A percentile compares a stretch with the other conserved stretches of the same genome.
Conservation (phyloP, 2,797 vertebrate genomes). For the Poecilia gillii region DNA sequence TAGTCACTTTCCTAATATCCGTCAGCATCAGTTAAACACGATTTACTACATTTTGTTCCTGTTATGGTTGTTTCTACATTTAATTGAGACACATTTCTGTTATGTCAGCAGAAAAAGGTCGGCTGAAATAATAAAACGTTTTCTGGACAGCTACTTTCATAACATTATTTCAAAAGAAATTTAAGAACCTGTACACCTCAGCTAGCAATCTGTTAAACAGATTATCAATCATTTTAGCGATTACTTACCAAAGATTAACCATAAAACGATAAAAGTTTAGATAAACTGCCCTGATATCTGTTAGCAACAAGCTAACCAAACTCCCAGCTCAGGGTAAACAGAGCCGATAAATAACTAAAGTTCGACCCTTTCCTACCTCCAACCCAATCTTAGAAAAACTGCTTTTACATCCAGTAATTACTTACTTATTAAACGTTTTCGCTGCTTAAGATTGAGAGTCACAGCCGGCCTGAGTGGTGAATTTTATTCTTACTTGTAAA, state of each 20-base stretch:
- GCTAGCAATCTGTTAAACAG: not conserved
- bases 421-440: not conserved
- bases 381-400: not conserved
- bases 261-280: not conserved
- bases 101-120: not conserved
- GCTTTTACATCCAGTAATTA: not conserved
- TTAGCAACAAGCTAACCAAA: not conserved
- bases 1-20: not conserved
- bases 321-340: not conserved
- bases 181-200: not conserved
- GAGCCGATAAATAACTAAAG: not conserved
- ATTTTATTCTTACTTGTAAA: not conserved
- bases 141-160: not conserved
- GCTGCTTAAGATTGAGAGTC: not conserved
- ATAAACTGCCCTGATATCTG: not conserved
- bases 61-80: not conserved
- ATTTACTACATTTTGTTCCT: not conserved
- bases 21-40: not conserved
- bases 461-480: not conserved
- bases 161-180: not conserved
- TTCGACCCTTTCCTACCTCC: not conserved
- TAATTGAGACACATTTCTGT: not conserved
- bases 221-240: not conserved
- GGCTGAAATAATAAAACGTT: not conserved
- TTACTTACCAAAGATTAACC: not conserved